A percentile compares a stretch with the other conserved stretches of the same genome.
phyloP scores from a whole-genome alignment of 2,113 vertebrate genomes.

The Lagopus muta region DNA sequence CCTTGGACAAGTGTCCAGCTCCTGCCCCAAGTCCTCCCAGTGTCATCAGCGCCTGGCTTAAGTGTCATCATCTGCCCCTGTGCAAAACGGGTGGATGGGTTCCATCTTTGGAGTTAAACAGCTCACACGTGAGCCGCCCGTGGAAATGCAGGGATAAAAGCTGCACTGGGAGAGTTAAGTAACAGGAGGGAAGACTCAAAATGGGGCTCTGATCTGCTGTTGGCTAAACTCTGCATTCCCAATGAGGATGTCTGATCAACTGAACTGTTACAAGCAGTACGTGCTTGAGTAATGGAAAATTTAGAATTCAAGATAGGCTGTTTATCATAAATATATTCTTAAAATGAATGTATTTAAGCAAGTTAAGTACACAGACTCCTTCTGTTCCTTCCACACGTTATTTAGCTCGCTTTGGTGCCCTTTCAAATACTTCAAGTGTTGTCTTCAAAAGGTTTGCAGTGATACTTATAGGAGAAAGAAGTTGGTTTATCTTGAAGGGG shows the following conservation, averaged over 20 bases:
- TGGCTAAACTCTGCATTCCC: not conserved
- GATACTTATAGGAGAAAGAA: not conserved
- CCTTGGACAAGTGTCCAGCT: not conserved
- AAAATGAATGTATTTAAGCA: not conserved
- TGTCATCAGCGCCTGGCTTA: rapidly evolving
- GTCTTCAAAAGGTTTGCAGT: not conserved
- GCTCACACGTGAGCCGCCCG: not conserved
- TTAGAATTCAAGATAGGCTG: not conserved
- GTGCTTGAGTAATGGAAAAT: not conserved
- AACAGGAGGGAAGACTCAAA: not conserved
- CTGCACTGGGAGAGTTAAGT: not conserved
- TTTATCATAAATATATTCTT: not conserved
- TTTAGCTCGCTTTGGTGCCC: not conserved
- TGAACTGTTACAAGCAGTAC: not conserved
- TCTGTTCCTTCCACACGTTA: not conserved
- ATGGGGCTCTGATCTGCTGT: not conserved
- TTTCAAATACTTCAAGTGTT: not conserved
- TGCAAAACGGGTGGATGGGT: not conserved
- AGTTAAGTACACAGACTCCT: not conserved
- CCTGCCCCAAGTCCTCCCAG: not conserved
- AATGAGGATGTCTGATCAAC: not conserved
- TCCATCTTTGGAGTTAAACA: not conserved
- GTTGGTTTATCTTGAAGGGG: not conserved
- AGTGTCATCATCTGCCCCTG: not conserved
- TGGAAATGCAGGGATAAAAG: not conserved